Base-by-base conservation (phyloP, 2,888 invertebrate species). In the Linyphia triangularis region DNA sequence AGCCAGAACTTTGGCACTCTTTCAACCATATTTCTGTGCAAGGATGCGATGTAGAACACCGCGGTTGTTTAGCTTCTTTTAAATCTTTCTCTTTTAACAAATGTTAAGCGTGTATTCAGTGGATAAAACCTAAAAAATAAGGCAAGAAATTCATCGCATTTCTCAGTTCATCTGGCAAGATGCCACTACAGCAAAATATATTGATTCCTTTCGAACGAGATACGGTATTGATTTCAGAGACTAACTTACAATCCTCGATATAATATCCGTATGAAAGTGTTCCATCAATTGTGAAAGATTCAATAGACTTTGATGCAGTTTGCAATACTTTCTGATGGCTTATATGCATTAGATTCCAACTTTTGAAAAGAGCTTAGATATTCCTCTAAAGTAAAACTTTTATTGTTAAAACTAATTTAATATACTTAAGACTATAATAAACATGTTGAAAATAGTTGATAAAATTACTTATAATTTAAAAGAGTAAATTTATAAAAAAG, bases 101-200 rank as follows among this genome's bases (percentile, higher is more conserved):
- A 51, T 51, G 33, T 33, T 33, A 33, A 33, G 33, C 9, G 33
- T 33, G 33, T 33, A 33, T 33, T 33, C 51, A n/a, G 16, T 51
- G n/a, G 5, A 51, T 51, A 2, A 51, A n/a, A 3, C n/a, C 5
- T 5, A 51, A 16, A 7, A 51, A 59, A 59, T 59, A 67, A 67
- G 33, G 16, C n/a, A 10, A 22, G 33, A 67, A 67, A 67, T 67
- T 30, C 10, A 33, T 67, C 33, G 30, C 33, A 67, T 33, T 67
- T 67, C 33, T 67, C 33, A 67, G 19, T 33, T 67, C 33, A 33
- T 67, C 33, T 67, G 67, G 67, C 67, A 67, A 67, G n/a, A 19
- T 33, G 67, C 67, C 67, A 67, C 33, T 33, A 67, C 28, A 33
- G 33, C 16, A 67, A 67, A 67, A 67, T 33, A n/a, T 33, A 67